Evolutionary conservation across 2,797 vertebrate genomes (phyloP).

Genomic region (Lutjanus argentimaculatus): DNA sequence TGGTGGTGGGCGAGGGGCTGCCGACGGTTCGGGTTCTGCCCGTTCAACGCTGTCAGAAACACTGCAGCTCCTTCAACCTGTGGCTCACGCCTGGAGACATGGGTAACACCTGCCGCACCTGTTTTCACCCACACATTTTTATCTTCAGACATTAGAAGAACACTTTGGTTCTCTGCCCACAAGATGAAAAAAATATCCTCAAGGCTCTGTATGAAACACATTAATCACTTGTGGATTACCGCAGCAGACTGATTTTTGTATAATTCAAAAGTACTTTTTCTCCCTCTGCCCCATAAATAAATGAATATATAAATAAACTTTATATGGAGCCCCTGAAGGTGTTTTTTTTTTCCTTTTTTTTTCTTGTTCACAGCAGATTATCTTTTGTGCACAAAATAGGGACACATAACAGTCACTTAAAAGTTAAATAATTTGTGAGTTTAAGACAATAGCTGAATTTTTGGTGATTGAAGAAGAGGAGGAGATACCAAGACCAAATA

Average conservation of each 20-base stretch:
- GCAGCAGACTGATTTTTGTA: not conserved
- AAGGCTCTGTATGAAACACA: not conserved
- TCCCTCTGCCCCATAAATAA: too few relatives aligned
- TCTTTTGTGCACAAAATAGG: not conserved
- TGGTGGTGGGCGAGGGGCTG: constrained; percentile 90
- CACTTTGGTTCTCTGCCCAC: not conserved
- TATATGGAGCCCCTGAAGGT: too few relatives aligned
- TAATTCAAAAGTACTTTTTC: not conserved
- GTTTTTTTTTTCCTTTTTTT: too few relatives aligned
- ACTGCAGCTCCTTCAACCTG: constrained; percentile 90
- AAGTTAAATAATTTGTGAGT: too few relatives aligned
- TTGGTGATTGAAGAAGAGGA: too few relatives aligned
- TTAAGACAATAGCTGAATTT: too few relatives aligned
- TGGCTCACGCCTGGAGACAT: constrained; percentile 91
- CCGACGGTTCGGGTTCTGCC: constrained; percentile 89
- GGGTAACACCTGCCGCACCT: constrained; percentile 80
- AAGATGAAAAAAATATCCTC: not conserved
- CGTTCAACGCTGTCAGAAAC: constrained; percentile 88
- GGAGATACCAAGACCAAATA: too few relatives aligned
- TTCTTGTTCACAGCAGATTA: too few relatives aligned
- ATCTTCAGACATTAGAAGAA: not conserved
- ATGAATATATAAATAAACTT: too few relatives aligned
- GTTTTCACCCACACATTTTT: not conserved
- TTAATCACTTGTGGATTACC: not conserved
- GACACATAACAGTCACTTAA: too few relatives aligned